These are phyloP conservation scores for Elmis aenea DNA, from an alignment of 2,888 invertebrate genomes.

Conservation along the genomic window DNA sequence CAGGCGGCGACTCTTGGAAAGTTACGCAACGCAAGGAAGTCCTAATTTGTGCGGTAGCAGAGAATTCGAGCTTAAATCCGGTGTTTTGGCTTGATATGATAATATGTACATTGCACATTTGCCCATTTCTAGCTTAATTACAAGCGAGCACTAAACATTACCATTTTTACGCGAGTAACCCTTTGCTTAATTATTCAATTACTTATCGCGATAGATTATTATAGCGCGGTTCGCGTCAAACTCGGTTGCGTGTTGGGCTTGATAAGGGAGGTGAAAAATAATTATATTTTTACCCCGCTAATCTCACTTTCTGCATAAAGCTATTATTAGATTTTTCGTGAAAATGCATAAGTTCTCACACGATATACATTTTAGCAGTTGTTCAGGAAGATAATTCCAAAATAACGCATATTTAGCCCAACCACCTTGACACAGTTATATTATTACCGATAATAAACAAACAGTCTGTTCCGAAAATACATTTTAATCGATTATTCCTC, in stretches of 20 bases:
- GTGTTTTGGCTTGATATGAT: slow-evolving; percentile 7
- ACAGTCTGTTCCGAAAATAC: slow-evolving; percentile 1
- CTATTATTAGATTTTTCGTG: slow-evolving; percentile 17
- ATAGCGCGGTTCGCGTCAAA: slow-evolving; percentile 12
- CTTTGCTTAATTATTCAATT: slow-evolving; percentile 26
- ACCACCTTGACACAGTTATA: too few relatives aligned
- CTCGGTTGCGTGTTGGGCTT: slow-evolving; percentile 18
- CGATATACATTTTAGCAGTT: slow-evolving; percentile 7
- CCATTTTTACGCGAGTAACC: slow-evolving; percentile 1
- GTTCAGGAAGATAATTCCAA: slow-evolving; percentile 1
- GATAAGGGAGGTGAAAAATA: slow-evolving; percentile 28
- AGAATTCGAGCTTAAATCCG: slow-evolving; percentile 1
- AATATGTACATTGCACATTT: slow-evolving; percentile 7
- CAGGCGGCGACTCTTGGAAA: too few relatives aligned
- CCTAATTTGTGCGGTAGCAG: slow-evolving; percentile 7
- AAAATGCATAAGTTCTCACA: slow-evolving; percentile 4
- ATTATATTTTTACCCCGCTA: slow-evolving; percentile 25
- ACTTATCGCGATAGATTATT: slow-evolving; percentile 24
- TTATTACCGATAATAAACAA: neutral
- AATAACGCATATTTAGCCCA: too few relatives aligned
- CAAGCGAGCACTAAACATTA: neutral
- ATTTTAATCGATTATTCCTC: too few relatives aligned
- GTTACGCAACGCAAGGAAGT: slow-evolving; percentile 6
- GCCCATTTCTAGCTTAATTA: slow-evolving; percentile 1
- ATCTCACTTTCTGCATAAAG: slow-evolving; percentile 24